Conservation (phyloP, 2,888 invertebrate genomes). For the Yponomeuta evonymella region DNA sequence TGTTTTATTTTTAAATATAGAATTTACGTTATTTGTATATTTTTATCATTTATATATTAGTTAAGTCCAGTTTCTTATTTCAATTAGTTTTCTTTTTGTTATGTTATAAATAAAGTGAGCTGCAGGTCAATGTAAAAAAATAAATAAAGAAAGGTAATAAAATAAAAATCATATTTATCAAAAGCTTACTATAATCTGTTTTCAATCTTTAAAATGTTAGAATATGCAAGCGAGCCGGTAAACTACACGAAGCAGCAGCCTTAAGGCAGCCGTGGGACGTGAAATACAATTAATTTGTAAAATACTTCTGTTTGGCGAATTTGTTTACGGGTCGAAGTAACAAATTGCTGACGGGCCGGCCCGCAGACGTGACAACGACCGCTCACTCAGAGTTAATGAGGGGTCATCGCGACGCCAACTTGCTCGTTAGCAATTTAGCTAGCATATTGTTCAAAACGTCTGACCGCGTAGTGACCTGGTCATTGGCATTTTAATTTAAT, state of each 20-base stretch:
- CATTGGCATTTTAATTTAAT: slow-evolving; percentile 27
- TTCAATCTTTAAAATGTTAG: no score
- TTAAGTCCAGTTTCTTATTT: no score
- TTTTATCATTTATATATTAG: no score
- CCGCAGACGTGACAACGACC: slow-evolving; percentile 57
- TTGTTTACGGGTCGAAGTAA: slow-evolving; percentile 44
- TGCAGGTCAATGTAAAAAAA: no score
- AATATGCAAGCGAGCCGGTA: no score
- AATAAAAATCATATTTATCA: no score
- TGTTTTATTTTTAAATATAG: no score
- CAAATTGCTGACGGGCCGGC: slow-evolving; percentile 45
- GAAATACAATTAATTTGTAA: slow-evolving; percentile 57
- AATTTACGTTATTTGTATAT: no score
- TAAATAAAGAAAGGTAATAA: no score
- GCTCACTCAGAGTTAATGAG: slow-evolving; percentile 55
- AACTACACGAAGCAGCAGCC: neutral
- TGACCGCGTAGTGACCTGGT: slow-evolving; percentile 21
- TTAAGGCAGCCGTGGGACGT: slow-evolving; percentile 26
- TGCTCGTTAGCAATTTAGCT: slow-evolving; percentile 25
- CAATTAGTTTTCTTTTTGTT: no score
- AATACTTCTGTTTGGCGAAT: slow-evolving; percentile 44
- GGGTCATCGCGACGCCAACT: slow-evolving; percentile 41
- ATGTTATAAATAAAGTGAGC: no score
- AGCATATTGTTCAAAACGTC: slow-evolving; percentile 37
- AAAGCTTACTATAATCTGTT: no score